These are phyloP conservation scores for Petromus typicus DNA, from an alignment of 2,113 vertebrate species.

Conservation along the genomic window DNA sequence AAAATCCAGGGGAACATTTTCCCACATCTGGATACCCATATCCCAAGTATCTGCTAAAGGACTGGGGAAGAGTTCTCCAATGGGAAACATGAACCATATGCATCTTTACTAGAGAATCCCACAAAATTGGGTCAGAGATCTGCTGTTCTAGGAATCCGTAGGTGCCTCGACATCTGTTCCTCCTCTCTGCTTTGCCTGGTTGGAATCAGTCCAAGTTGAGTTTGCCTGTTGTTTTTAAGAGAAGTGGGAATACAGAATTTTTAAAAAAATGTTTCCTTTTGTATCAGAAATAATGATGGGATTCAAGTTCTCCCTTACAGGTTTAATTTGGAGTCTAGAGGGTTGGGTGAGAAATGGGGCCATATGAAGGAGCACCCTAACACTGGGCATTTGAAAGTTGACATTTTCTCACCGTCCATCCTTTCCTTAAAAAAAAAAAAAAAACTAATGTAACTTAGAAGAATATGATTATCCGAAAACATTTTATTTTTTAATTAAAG, in stretches of 20 bases:
- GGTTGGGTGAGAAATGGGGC: not conserved
- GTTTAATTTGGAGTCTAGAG: not conserved
- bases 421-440: conserved; percentile 66
- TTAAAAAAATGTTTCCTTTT: not conserved
- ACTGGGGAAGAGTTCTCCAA: not conserved
- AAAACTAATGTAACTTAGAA: conserved; percentile 71
- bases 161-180: not conserved
- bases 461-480: conserved; percentile 82
- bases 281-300: not conserved
- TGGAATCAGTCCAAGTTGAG: not conserved
- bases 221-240: conserved; percentile 30
- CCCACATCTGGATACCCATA: not conserved
- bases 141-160: not conserved
- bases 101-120: conserved; percentile 33
- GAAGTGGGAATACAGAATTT: not conserved
- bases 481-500: conserved; percentile 85
- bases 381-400: conserved; percentile 41
- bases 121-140: conserved; percentile 26
- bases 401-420: conserved; percentile 63
- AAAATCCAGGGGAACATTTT: not conserved
- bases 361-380: not conserved
- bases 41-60: not conserved
- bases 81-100: not conserved
- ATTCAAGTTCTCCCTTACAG: not conserved
- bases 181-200: not conserved